Conservation (phyloP, 2,888 invertebrate species). For the Cataglyphis altisquamis region DNA sequence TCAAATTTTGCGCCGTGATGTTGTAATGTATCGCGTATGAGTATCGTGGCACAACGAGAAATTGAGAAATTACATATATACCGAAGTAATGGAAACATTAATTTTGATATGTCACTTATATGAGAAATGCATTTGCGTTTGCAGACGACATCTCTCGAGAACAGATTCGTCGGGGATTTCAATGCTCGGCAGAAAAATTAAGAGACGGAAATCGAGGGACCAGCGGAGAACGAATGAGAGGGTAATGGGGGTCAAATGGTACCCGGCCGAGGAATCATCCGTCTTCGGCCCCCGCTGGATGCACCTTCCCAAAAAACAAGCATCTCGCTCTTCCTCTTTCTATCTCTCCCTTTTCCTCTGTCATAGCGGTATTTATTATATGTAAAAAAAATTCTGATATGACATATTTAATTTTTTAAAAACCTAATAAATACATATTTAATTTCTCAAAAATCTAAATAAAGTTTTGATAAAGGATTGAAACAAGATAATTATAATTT, state of each 20-base stretch:
- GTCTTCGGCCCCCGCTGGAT: constrained; percentile 51
- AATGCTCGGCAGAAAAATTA: constrained; percentile 43
- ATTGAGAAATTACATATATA: not conserved
- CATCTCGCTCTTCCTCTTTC: not conserved
- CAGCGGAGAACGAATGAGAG: constrained; percentile 49
- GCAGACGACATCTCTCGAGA: not conserved
- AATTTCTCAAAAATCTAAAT: not conserved
- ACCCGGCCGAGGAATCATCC: constrained; percentile 42
- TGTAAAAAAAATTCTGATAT: not conserved
- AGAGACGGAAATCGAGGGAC: constrained; percentile 38
- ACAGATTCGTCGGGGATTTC: constrained; percentile 20
- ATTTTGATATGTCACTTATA: not conserved
- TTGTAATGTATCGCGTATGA: not conserved
- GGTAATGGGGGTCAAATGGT: constrained; percentile 63
- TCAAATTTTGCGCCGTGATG: not conserved
- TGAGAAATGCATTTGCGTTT: constrained; percentile 33
- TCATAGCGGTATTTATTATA: not conserved
- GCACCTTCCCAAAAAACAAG: constrained; percentile 39
- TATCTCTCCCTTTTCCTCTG: not conserved
- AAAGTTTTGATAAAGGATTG: not conserved
- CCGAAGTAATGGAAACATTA: not conserved
- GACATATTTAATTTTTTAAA: not conserved
- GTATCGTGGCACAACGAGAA: not conserved
- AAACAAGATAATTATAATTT: not conserved
- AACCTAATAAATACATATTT: not conserved